A percentile compares a stretch with the other conserved stretches of the same genome.
Evolutionary conservation across 2,797 vertebrate genomes (phyloP).

Genomic region (Nannoperca obscura): DNA sequence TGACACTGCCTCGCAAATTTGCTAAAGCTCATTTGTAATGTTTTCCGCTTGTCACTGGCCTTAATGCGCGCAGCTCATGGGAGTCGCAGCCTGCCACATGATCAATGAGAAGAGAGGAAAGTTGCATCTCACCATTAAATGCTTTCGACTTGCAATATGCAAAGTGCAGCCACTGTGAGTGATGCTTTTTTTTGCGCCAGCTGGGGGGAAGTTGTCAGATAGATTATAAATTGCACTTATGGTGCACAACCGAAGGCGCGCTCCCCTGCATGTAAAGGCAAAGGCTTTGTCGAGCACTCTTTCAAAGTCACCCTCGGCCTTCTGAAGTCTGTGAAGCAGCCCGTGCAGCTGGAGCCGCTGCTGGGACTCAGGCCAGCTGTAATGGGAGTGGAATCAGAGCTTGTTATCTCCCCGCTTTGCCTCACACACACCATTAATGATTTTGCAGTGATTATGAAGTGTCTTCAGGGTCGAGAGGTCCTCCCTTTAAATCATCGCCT

Average conservation of each 20-base stretch:
- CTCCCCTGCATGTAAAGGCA: conserved; percentile 71
- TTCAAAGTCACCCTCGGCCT: conserved; percentile 74
- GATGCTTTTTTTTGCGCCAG: conserved; percentile 70
- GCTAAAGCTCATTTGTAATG: conserved; percentile 82
- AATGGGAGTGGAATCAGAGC: conserved; percentile 55
- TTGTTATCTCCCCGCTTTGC: conserved; percentile 58
- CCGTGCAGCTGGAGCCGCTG: background rate
- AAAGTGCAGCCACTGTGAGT: conserved; percentile 79
- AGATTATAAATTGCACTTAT: conserved; percentile 82
- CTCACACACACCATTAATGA: conserved; percentile 53
- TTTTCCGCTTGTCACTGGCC: conserved; percentile 83
- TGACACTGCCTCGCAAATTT: conserved; percentile 75
- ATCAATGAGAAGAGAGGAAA: conserved; percentile 81
- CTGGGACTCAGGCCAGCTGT: conserved; percentile 35
- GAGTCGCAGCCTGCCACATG: conserved; percentile 79
- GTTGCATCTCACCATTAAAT: conserved; percentile 85
- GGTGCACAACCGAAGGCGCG: conserved; percentile 55
- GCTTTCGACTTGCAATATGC: conserved; percentile 79
- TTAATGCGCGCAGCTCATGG: conserved; percentile 80
- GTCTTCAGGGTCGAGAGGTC: conserved; percentile 62
- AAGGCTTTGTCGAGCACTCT: conserved; percentile 58
- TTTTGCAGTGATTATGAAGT: conserved; percentile 65
- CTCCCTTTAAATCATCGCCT: conserved; percentile 63
- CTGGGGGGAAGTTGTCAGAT: conserved; percentile 74
- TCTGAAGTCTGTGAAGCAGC: conserved; percentile 11